phyloP scores from a whole-genome alignment of 92 coral and sea anemone genomes.

The Meandrina meandrites region DNA sequence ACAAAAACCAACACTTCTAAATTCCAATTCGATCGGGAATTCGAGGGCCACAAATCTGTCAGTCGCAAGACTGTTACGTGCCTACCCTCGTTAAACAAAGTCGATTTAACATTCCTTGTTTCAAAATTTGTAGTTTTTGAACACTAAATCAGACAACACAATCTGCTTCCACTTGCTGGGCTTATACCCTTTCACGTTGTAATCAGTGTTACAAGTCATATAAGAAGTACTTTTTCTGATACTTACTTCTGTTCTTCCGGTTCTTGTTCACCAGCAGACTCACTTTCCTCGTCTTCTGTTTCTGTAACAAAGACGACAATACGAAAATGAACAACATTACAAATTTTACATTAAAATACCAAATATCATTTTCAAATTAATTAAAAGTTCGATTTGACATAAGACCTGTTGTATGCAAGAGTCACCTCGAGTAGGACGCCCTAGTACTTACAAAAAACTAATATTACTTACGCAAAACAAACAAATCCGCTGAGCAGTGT shows the following conservation, averaged over 20 bases:
- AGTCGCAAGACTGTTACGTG: too few relatives aligned
- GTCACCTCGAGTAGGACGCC: neutral
- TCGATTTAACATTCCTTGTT: neutral
- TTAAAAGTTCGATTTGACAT: too few relatives aligned
- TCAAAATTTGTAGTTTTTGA: neutral
- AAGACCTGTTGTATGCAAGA: too few relatives aligned
- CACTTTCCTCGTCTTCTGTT: slow-evolving; percentile 78
- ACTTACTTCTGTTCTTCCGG: slow-evolving; percentile 30
- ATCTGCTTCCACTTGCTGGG: neutral
- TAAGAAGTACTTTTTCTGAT: too few relatives aligned
- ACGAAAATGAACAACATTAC: neutral
- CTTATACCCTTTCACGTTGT: neutral
- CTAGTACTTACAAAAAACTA: neutral
- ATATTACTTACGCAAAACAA: slow-evolving; percentile 76
- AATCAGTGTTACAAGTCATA: neutral
- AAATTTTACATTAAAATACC: neutral
- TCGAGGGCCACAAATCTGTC: too few relatives aligned
- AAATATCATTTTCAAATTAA: neutral
- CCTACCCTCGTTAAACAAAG: too few relatives aligned
- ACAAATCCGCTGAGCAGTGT: slow-evolving; percentile 80
- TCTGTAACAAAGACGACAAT: slow-evolving; percentile 24
- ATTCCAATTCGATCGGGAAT: too few relatives aligned
- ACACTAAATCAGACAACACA: neutral
- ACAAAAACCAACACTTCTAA: too few relatives aligned
- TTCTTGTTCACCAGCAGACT: slow-evolving; percentile 45